Conservation (phyloP, 2,888 invertebrate genomes). For the Pediacus dermestoides region DNA sequence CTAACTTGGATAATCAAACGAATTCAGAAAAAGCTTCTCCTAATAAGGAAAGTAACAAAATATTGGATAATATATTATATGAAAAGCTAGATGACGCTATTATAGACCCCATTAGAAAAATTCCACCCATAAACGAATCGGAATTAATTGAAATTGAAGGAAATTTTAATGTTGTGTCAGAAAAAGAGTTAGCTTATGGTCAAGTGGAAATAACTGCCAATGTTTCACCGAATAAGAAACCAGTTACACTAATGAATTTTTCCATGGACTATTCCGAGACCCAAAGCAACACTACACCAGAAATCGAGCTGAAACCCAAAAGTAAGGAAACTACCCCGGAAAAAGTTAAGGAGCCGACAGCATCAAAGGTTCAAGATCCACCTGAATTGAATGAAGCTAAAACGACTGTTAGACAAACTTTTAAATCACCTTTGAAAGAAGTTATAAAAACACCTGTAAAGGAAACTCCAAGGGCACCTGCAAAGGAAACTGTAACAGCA, state of each 20-base stretch:
- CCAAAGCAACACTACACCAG: conserved; percentile 17
- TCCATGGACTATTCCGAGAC: conserved; percentile 45
- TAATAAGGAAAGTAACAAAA: too few species aligned
- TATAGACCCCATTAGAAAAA: conserved; percentile 2
- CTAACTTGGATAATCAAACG: too few species aligned
- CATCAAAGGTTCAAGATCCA: too few species aligned
- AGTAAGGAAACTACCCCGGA: too few species aligned
- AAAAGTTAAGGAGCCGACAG: too few species aligned
- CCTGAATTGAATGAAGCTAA: too few species aligned
- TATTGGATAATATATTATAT: too few species aligned
- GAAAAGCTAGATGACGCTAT: background rate
- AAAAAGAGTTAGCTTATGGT: conserved; percentile 44
- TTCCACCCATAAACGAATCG: conserved; percentile 15
- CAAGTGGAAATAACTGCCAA: conserved; percentile 57
- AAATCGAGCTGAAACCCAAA: too few species aligned
- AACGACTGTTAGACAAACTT: conserved; percentile 8
- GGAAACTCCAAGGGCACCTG: conserved; percentile 8
- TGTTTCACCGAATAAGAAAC: conserved; percentile 43
- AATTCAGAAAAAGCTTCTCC: too few species aligned
- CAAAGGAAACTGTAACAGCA: conserved; percentile 12
- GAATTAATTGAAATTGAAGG: conserved; percentile 52
- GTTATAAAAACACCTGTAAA: conserved; percentile 22
- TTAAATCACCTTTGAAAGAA: conserved; percentile 1
- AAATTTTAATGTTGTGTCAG: conserved; percentile 56
- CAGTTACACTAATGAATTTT: conserved; percentile 41